Conservation (phyloP, 2,888 invertebrate genomes). For the Nephrotoma appendiculata region DNA sequence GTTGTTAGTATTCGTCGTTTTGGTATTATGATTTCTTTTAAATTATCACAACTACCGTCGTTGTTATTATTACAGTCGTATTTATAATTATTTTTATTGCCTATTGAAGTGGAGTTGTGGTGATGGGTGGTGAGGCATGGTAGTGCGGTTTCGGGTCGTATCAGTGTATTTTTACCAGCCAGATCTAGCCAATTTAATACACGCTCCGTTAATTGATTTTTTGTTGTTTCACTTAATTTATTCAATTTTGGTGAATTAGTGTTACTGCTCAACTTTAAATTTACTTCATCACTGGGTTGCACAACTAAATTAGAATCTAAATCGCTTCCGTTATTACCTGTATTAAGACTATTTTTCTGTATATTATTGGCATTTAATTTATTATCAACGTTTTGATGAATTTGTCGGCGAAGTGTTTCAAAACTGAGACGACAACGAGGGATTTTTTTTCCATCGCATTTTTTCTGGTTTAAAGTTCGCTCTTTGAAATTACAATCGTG, state of each 20-base stretch:
- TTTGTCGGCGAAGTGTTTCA: not conserved
- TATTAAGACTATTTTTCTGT: not conserved
- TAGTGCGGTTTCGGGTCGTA: not conserved
- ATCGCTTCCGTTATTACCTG: not conserved
- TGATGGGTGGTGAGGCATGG: not conserved
- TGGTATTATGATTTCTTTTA: not conserved
- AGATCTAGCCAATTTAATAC: slow-evolving; percentile 69
- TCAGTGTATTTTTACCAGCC: slow-evolving; percentile 40
- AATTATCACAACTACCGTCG: not conserved
- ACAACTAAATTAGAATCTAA: not conserved
- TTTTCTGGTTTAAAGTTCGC: not conserved
- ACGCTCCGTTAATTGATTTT: slow-evolving; percentile 44
- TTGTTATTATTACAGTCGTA: not conserved
- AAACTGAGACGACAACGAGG: not conserved
- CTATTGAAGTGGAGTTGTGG: not conserved
- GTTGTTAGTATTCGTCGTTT: slow-evolving; percentile 2
- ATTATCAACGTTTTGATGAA: not conserved
- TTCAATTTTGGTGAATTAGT: not conserved
- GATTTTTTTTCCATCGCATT: not conserved
- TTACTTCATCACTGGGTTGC: not conserved
- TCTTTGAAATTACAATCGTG: not conserved
- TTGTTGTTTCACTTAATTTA: slow-evolving; percentile 4
- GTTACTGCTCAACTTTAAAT: not conserved
- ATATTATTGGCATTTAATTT: not conserved
- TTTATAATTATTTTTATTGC: not conserved